Evolutionary conservation across 2,888 invertebrate species (phyloP).

Genomic region (Drosophila mettleri): DNA sequence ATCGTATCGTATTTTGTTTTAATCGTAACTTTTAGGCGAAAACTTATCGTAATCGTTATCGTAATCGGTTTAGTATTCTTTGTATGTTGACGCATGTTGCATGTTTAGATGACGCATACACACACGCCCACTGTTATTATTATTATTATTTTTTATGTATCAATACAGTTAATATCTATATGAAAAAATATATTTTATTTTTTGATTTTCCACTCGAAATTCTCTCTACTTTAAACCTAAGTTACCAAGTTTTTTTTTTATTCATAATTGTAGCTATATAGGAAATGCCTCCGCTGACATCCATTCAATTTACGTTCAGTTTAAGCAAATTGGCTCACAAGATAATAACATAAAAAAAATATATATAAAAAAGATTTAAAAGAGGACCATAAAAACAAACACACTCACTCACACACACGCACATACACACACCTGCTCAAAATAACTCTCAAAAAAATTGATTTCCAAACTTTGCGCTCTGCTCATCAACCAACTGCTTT

Average conservation of each 20-base stretch:
- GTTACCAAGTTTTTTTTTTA: slow-evolving; percentile 31
- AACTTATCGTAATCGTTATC: slow-evolving; percentile 39
- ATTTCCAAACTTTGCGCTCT: background rate
- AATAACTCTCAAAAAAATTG: background rate
- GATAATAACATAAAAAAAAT: slow-evolving; percentile 7
- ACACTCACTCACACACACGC: slow-evolving; percentile 1
- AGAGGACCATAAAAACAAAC: background rate
- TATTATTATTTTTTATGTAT: slow-evolving; percentile 37
- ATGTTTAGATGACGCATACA: slow-evolving; percentile 73
- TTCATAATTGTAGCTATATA: slow-evolving; percentile 36
- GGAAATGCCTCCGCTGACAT: slow-evolving; percentile 80
- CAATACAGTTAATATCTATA: slow-evolving; percentile 24
- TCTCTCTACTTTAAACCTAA: slow-evolving; percentile 45
- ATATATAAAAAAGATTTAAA: slow-evolving; percentile 7
- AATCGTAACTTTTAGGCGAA: slow-evolving; percentile 61
- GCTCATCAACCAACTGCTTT: background rate
- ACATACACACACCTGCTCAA: background rate
- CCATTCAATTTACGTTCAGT: slow-evolving; percentile 47
- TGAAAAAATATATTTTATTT: slow-evolving; percentile 42
- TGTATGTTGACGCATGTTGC: slow-evolving; percentile 82
- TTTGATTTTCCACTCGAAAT: slow-evolving; percentile 32
- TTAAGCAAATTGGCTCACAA: slow-evolving; percentile 55
- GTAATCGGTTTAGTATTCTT: slow-evolving; percentile 51
- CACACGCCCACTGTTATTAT: slow-evolving; percentile 44
- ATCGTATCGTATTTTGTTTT: slow-evolving; percentile 47